Base-by-base conservation (phyloP, 2,888 invertebrate species). In the Panorpa germanica region DNA sequence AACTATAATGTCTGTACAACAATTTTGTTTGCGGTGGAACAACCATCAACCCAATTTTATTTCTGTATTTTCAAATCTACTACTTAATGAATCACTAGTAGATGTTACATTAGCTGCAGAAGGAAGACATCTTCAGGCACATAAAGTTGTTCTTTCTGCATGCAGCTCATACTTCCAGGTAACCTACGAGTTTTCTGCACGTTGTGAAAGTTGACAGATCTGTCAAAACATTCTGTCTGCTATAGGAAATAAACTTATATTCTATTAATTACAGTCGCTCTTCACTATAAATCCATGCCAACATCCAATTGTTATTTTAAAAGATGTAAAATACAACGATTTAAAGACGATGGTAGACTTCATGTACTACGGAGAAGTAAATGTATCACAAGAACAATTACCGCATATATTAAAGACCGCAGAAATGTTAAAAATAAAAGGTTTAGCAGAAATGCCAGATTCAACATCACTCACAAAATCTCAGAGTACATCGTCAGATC, bases 131-230 rank as follows among this genome's bases (percentile, higher is more conserved):
- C 55, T 88, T 34, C 78, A 81, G 48, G 86, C 86, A 4, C 88
- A 88, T 52, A 85, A 82, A 59, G 74, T 88, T 33, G 83, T 88
- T 16, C 58, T 88, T 21, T 85, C 85, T 2, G 86, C 88, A 3
- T 86, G 86, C 55, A 86, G 85, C 49, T 77, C 82, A n/a, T 88
- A 86, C 56, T 88, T 88, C 55, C 83, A 86, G 63, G 81, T 80
- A 55, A 53, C 45, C 38, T 33, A 9, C 28, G 17, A 18, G 14
- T 29, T 34, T 30, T n/a, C 20, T 25, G 32, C 34, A 11, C 24
- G 6, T 3, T 24, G n/a, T n/a, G n/a, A n/a, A n/a, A n/a, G n/a
- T n/a, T n/a, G n/a, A n/a, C n/a, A n/a, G n/a, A n/a, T n/a, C n/a
- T 19, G 7, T 19, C 20, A 19, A 8, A 8, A 19, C 20, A 8